Percentiles rank a stretch among this genome's conserved stretches.
Conservation (phyloP, 2,797 vertebrate species). For the Hydrocynus forskahlii region DNA sequence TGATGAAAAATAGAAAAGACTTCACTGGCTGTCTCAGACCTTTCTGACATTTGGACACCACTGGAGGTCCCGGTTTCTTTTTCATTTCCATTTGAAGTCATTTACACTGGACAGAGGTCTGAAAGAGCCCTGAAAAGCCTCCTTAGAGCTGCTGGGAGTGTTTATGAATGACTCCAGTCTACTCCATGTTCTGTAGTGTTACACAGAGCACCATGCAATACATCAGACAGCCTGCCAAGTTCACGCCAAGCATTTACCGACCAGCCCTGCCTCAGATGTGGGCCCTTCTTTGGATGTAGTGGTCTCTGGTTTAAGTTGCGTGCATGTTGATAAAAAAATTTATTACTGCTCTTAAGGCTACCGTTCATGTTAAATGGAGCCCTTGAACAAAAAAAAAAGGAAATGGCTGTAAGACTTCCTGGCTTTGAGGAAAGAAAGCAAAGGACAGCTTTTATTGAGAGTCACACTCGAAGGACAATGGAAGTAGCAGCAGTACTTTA, state of each 20-base stretch:
- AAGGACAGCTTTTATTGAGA: conserved; percentile 18
- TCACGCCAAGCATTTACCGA: conserved; percentile 31
- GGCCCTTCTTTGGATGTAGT: conserved; percentile 22
- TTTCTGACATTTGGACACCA: no score
- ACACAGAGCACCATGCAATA: conserved; percentile 24
- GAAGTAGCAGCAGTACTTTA: background rate
- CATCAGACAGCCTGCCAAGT: conserved; percentile 15
- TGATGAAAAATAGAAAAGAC: no score
- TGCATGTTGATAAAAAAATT: conserved; percentile 52
- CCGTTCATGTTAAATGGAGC: conserved; percentile 15
- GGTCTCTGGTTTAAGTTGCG: conserved; percentile 48
- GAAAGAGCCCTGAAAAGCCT: background rate
- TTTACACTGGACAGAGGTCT: background rate
- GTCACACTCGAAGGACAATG: background rate
- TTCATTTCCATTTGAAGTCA: background rate
- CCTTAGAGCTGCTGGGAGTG: background rate
- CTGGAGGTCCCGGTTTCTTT: background rate
- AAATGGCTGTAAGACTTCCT: conserved; percentile 43
- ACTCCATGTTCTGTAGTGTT: conserved; percentile 8
- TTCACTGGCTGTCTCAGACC: no score
- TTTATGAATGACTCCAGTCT: conserved; percentile 1
- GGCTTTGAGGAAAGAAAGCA: conserved; percentile 34
- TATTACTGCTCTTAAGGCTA: conserved; percentile 26
- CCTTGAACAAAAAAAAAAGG: conserved; percentile 7
- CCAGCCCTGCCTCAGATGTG: conserved; percentile 22